phyloP scores from a whole-genome alignment of 2,113 vertebrate genomes.

The Oncorhynchus keta region DNA sequence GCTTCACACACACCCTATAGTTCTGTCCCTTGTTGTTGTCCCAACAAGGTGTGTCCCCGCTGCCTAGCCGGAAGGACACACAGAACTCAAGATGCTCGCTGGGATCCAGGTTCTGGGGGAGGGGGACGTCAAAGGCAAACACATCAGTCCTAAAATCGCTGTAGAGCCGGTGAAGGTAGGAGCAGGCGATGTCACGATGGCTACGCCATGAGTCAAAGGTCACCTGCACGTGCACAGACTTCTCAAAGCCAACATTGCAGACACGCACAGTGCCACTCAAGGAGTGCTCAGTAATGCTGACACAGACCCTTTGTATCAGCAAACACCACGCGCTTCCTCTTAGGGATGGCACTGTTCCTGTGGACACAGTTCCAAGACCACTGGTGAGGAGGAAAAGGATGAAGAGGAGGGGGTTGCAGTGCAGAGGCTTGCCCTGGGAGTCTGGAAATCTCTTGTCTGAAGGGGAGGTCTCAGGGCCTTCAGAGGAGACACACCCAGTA shows the following conservation, averaged over 20 bases:
- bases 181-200: conserved; percentile 69
- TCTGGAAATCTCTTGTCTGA: neutral
- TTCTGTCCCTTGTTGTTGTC: conserved; percentile 70
- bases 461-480: conserved; percentile 12
- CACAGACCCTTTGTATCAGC: conserved; percentile 78
- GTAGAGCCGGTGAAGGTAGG: conserved; percentile 22
- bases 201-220: conserved; percentile 76
- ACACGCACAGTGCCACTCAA: conserved; percentile 72
- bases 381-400: neutral
- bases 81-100: conserved; percentile 60
- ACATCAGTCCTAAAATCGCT: conserved; percentile 40
- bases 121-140: conserved; percentile 63
- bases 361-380: conserved; percentile 38
- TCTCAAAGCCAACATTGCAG: conserved; percentile 45
- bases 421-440: neutral
- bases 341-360: conserved; percentile 30
- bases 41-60: conserved; percentile 39
- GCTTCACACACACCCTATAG: conserved; percentile 55
- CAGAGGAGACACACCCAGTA: conserved; percentile 31
- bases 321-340: conserved; percentile 75
- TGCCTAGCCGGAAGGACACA: conserved; percentile 56
- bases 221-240: conserved; percentile 62
- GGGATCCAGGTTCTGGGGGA: conserved; percentile 54
- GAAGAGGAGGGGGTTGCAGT: conserved; percentile 8
- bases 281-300: conserved; percentile 36